Conservation (phyloP, 2,113 vertebrate species). For the Psophia crepitans region DNA sequence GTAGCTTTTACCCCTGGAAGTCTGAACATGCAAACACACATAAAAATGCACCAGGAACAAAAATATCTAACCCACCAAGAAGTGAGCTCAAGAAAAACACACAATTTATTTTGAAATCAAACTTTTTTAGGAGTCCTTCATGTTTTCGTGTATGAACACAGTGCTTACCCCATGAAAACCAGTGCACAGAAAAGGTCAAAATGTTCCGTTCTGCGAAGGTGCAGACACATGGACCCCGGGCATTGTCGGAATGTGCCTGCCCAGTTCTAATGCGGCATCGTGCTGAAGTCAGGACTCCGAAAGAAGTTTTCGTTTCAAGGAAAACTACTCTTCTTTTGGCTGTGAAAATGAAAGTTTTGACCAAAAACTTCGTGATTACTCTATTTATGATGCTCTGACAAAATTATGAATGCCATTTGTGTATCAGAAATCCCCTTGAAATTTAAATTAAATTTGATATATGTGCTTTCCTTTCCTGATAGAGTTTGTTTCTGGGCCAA, state of each 20-base stretch:
- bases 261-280: not conserved
- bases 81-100: not conserved
- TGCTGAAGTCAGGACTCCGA: not conserved
- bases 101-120: not conserved
- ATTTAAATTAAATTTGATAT: conserved; percentile 3
- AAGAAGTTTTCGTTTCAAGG: not conserved
- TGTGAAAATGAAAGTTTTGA: not conserved
- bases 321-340: not conserved
- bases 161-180: not conserved
- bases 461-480: not conserved
- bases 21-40: not conserved
- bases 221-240: not conserved
- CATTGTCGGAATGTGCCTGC: not conserved
- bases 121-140: not conserved
- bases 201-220: not conserved
- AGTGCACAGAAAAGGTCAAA: not conserved
- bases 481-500: not conserved
- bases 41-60: not conserved
- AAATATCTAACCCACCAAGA: not conserved
- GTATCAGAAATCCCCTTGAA: not conserved
- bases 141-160: not conserved
- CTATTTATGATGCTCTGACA: not conserved
- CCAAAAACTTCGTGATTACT: not conserved
- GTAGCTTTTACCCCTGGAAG: not conserved
- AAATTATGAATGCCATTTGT: not conserved